Evolutionary conservation across 2,888 invertebrate genomes (phyloP).

Genomic region (Drosophila yooni): DNA sequence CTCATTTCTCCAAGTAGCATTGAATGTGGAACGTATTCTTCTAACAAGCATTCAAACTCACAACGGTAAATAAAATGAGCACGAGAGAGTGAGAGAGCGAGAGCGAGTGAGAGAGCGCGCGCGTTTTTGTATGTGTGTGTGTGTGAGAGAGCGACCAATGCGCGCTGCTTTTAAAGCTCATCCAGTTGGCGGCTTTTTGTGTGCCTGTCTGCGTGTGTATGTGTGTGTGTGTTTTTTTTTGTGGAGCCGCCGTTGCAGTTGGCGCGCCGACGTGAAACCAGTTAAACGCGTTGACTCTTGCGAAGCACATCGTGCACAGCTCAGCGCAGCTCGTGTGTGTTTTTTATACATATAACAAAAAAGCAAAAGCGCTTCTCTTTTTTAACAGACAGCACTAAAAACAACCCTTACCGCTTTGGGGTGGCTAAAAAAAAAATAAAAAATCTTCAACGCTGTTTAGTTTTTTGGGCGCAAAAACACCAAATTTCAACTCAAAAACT

Average conservation of each 20-base stretch:
- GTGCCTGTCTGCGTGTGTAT: background rate
- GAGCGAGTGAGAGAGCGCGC: slow-evolving; percentile 20
- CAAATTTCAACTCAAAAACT: slow-evolving; percentile 62
- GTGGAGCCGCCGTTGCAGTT: slow-evolving; percentile 64
- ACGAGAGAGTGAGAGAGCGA: slow-evolving; percentile 15
- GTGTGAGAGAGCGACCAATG: slow-evolving; percentile 29
- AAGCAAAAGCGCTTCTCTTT: slow-evolving; percentile 32
- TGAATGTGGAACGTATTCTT: slow-evolving; percentile 72
- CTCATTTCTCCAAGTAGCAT: slow-evolving; percentile 57
- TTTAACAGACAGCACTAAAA: slow-evolving; percentile 46
- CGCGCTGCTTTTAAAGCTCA: slow-evolving; percentile 37
- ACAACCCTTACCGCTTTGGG: slow-evolving; percentile 72
- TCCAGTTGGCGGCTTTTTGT: slow-evolving; percentile 39
- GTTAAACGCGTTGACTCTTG: slow-evolving; percentile 73
- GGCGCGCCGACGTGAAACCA: slow-evolving; percentile 78
- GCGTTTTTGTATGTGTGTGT: background rate
- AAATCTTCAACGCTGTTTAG: slow-evolving; percentile 32
- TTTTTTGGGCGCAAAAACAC: slow-evolving; percentile 69
- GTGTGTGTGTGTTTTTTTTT: slow-evolving; percentile 1
- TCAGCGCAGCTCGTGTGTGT: slow-evolving; percentile 29
- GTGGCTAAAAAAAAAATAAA: slow-evolving; percentile 44
- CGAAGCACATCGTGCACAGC: slow-evolving; percentile 59
- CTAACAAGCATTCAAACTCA: slow-evolving; percentile 65
- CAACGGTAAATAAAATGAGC: slow-evolving; percentile 66
- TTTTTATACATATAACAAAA: slow-evolving; percentile 54